phyloP scores from a whole-genome alignment of 2,888 invertebrate species.

The Eumerus sabulonum region DNA sequence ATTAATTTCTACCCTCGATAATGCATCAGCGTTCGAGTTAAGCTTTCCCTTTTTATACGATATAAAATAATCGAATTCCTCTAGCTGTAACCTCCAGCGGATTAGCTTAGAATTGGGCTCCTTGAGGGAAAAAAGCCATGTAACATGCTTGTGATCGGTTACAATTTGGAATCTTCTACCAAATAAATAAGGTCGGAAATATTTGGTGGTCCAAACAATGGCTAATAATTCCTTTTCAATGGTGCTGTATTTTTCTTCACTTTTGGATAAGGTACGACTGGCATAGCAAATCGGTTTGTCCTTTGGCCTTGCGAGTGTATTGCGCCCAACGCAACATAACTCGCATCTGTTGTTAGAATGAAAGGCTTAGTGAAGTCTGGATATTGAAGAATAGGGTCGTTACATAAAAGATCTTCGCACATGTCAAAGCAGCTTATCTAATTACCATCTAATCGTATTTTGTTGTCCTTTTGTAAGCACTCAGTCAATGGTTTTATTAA shows the following conservation, averaged over 20 bases:
- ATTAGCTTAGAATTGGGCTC: neutral
- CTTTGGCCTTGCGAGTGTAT: slow-evolving; percentile 2
- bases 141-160: neutral
- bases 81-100: neutral
- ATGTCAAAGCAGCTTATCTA: neutral
- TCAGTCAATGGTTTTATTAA: slow-evolving; percentile 13
- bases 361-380: slow-evolving; percentile 12
- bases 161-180: slow-evolving; percentile 2
- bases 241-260: slow-evolving; percentile 10
- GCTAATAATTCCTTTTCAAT: slow-evolving; percentile 3
- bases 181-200: neutral
- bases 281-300: slow-evolving; percentile 13
- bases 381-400: neutral
- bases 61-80: neutral
- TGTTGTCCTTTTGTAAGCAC: neutral
- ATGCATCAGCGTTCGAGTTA: too few species aligned
- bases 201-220: slow-evolving; percentile 8
- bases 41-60: neutral
- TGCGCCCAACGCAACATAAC: slow-evolving; percentile 12
- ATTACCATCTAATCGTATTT: neutral
- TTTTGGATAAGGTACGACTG: slow-evolving; percentile 12
- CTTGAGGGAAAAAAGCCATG: neutral
- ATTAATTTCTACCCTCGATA: too few species aligned
- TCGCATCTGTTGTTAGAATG: slow-evolving; percentile 9
- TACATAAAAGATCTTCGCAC: neutral